phyloP scores from a whole-genome alignment of 1,140 invertebrate species.

The Eurosta solidaginis region DNA sequence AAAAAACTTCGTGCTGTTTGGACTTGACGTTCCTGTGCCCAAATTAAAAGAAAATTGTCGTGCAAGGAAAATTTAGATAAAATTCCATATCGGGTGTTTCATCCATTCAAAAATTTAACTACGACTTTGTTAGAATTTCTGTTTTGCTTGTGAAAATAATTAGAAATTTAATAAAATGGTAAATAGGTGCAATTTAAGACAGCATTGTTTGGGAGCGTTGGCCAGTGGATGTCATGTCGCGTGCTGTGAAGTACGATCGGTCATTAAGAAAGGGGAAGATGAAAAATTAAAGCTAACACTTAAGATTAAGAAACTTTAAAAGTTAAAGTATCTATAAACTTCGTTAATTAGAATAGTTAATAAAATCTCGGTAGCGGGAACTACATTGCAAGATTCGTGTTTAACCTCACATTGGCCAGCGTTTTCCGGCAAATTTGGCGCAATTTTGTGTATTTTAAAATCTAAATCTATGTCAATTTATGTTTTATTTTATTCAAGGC shows the following conservation, averaged over 20 bases:
- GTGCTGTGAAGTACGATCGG: neutral
- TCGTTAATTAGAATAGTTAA: neutral
- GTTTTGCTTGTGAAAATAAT: neutral
- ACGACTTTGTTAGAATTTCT: slow-evolving; percentile 26
- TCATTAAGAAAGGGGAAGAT: slow-evolving; percentile 26
- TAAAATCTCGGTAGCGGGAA: neutral
- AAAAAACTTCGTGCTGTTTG: slow-evolving; percentile 36
- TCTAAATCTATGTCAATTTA: neutral
- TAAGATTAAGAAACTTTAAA: neutral
- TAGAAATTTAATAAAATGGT: slow-evolving; percentile 32
- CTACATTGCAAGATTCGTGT: slow-evolving; percentile 27
- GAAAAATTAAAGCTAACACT: slow-evolving; percentile 6
- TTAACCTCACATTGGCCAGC: slow-evolving; percentile 22
- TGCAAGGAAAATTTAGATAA: slow-evolving; percentile 28
- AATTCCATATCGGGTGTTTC: slow-evolving; percentile 10
- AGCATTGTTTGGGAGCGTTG: slow-evolving; percentile 10
- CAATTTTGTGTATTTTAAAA: neutral
- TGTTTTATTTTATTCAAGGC: slow-evolving; percentile 66
- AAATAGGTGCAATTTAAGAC: neutral
- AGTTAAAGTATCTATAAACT: no score
- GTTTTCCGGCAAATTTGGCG: slow-evolving; percentile 23
- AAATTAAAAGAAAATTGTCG: slow-evolving; percentile 18
- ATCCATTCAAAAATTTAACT: slow-evolving; percentile 33
- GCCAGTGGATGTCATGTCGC: slow-evolving; percentile 29
- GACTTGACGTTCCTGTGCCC: slow-evolving; percentile 28